A percentile compares a stretch with the other conserved stretches of the same genome.
phyloP scores from a whole-genome alignment of 2,113 vertebrate genomes.

The Rhizomys pruinosus region DNA sequence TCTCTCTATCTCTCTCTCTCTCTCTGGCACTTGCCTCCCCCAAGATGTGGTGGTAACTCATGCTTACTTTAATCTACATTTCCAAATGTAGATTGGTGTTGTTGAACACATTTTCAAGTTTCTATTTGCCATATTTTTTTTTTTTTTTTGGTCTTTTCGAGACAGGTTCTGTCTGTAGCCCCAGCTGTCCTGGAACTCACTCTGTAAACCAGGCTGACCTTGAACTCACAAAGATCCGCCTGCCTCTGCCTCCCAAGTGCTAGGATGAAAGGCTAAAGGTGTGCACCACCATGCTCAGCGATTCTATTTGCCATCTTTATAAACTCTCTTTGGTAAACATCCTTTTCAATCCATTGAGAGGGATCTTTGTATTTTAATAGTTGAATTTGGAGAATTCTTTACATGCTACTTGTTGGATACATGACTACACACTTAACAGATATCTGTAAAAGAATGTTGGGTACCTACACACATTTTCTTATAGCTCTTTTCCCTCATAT shows the following conservation, averaged over 20 bases:
- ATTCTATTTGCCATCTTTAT: background rate
- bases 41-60: background rate
- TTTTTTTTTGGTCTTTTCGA: too few relatives aligned
- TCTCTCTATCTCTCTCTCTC: too few relatives aligned
- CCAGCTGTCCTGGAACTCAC: too few relatives aligned
- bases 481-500: background rate
- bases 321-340: background rate
- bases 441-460: background rate
- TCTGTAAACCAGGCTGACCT: too few relatives aligned
- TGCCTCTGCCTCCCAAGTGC: too few relatives aligned
- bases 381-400: background rate
- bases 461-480: background rate
- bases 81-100: background rate
- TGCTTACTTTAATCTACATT: background rate
- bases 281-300: too few relatives aligned
- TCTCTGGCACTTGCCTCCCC: background rate
- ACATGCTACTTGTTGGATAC: background rate
- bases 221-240: too few relatives aligned
- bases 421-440: background rate
- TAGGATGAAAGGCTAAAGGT: too few relatives aligned
- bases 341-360: background rate
- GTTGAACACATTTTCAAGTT: background rate
- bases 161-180: too few relatives aligned
- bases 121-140: background rate
- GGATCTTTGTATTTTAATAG: background rate